Evolutionary conservation across 2,113 vertebrate genomes (phyloP).

Genomic region (Pollachius pollachius): DNA sequence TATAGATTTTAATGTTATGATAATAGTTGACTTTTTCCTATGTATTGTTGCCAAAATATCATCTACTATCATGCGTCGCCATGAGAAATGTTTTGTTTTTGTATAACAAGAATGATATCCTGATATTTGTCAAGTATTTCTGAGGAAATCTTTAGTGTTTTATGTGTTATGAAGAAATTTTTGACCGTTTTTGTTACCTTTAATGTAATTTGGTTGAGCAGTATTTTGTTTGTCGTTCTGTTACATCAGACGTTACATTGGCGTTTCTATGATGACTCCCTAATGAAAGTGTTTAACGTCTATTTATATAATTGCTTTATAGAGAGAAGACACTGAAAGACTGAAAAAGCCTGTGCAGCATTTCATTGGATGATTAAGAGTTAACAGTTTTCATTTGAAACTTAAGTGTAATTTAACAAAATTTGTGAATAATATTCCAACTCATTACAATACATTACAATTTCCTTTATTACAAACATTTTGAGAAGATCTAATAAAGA

Average conservation of each 20-base stretch:
- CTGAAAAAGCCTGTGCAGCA: constrained; percentile 41
- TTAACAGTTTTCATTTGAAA: constrained; percentile 54
- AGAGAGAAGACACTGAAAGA: constrained; percentile 27
- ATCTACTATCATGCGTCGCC: constrained; percentile 43
- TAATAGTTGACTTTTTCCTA: constrained; percentile 58
- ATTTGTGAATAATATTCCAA: constrained; percentile 65
- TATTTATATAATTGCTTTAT: constrained; percentile 52
- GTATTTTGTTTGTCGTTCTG: constrained; percentile 53
- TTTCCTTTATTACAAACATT: constrained; percentile 71
- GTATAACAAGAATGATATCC: constrained; percentile 60
- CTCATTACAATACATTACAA: constrained; percentile 53
- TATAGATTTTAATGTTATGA: constrained; percentile 54
- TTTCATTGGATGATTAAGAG: constrained; percentile 50
- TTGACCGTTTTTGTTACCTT: constrained; percentile 55
- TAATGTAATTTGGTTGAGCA: constrained; percentile 48
- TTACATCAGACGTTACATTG: constrained; percentile 49
- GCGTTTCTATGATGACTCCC: constrained; percentile 45
- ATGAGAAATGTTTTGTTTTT: constrained; percentile 50
- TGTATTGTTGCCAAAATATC: constrained; percentile 60
- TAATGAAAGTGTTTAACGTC: constrained; percentile 44
- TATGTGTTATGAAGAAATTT: constrained; percentile 51
- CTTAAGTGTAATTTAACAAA: constrained; percentile 56
- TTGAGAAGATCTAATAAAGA: constrained; percentile 70
- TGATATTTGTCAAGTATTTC: constrained; percentile 62
- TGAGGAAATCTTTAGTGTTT: constrained; percentile 55